Percentiles rank a stretch among this genome's conserved stretches.
Conservation (phyloP, 2,888 invertebrate species). For the Sepiola atlantica region DNA sequence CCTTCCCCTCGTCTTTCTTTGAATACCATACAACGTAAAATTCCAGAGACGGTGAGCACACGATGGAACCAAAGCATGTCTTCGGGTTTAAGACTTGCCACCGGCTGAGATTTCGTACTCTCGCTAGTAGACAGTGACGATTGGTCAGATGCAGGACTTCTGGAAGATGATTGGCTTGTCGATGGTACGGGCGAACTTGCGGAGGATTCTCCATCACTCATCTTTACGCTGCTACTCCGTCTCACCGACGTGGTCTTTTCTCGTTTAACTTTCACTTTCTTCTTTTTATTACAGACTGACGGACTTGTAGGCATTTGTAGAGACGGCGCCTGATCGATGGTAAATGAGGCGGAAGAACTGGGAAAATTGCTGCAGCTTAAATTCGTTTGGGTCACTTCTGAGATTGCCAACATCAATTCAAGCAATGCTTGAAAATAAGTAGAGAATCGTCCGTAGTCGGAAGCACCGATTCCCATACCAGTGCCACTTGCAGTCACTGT, state of each 20-base stretch:
- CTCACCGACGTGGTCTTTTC: slow-evolving; percentile 54
- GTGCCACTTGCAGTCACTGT: slow-evolving; percentile 63
- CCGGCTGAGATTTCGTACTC: not conserved
- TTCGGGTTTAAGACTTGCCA: slow-evolving; percentile 59
- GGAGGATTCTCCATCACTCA: slow-evolving; percentile 58
- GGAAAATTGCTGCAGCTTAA: slow-evolving; percentile 52
- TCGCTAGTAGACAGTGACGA: not conserved
- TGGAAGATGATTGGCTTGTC: slow-evolving; percentile 50
- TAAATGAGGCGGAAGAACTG: slow-evolving; percentile 50
- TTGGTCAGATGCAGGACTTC: slow-evolving; percentile 33
- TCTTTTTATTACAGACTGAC: slow-evolving; percentile 64
- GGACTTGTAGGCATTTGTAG: slow-evolving; percentile 62
- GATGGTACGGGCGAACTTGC: not conserved
- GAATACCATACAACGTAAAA: slow-evolving; percentile 68
- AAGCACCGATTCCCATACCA: slow-evolving; percentile 67
- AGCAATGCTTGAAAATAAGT: slow-evolving; percentile 72
- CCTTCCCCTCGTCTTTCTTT: slow-evolving; percentile 67
- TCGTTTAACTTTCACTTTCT: slow-evolving; percentile 71
- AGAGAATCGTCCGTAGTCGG: slow-evolving; percentile 70
- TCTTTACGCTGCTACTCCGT: slow-evolving; percentile 53
- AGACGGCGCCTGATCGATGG: slow-evolving; percentile 49
- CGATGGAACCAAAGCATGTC: slow-evolving; percentile 72
- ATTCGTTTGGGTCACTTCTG: slow-evolving; percentile 62
- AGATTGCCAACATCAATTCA: slow-evolving; percentile 70
- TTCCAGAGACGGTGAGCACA: slow-evolving; percentile 69